Evolutionary conservation across 2,797 vertebrate genomes (phyloP).

Genomic region (Morus bassanus): DNA sequence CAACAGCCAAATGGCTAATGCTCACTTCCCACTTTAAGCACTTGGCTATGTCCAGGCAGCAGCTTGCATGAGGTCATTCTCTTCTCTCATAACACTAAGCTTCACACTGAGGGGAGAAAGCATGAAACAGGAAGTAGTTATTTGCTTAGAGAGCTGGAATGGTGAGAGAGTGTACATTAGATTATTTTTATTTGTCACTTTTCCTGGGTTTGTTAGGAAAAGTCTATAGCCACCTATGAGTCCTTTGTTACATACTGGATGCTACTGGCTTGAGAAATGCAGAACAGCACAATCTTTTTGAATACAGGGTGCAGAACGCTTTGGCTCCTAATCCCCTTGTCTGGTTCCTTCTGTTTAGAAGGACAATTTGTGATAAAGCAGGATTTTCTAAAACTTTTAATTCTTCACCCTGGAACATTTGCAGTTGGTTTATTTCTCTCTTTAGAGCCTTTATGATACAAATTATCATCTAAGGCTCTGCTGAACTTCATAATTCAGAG

Average conservation of each 20-base stretch:
- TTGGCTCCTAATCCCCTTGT: background rate
- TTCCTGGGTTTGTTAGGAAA: background rate
- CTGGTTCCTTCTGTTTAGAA: background rate
- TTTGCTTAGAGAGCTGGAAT: background rate
- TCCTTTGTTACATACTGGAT: background rate
- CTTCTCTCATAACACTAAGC: background rate
- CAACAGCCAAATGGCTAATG: background rate
- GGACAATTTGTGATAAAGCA: background rate
- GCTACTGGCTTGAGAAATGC: background rate
- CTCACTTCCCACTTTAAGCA: background rate
- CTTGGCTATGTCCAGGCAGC: background rate
- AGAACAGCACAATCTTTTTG: background rate
- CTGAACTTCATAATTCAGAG: background rate
- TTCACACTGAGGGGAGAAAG: background rate
- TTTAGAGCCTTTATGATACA: background rate
- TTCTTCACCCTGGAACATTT: background rate
- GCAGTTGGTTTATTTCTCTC: background rate
- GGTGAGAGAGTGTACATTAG: background rate
- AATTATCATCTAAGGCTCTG: background rate
- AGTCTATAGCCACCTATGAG: background rate
- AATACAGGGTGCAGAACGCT: background rate
- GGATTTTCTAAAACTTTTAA: background rate
- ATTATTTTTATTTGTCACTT: background rate
- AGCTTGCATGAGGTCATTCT: background rate
- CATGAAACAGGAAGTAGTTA: background rate